Evolutionary conservation across 2,797 vertebrate species (phyloP).

Genomic region (Urocyon cinereoargenteus): DNA sequence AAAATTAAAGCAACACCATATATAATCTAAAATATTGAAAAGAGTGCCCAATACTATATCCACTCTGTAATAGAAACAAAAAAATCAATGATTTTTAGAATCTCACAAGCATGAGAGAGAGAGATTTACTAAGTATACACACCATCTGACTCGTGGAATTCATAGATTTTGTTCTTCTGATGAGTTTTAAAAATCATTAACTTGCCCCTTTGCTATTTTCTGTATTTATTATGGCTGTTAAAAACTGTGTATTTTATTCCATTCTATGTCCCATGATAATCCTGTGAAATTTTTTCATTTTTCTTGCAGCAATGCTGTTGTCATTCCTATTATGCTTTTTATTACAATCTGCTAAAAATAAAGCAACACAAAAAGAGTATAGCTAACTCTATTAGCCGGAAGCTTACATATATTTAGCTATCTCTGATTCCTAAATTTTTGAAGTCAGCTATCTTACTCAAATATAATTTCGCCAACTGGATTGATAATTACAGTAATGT

Average conservation of each 20-base stretch:
- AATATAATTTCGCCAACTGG: neutral
- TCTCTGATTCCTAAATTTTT: slow-evolving; percentile 46
- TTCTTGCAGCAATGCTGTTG: slow-evolving; percentile 61
- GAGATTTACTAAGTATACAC: slow-evolving; percentile 78
- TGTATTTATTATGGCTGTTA: slow-evolving; percentile 82
- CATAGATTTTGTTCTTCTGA: slow-evolving; percentile 82
- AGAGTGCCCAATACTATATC: slow-evolving; percentile 65
- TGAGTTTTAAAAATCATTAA: slow-evolving; percentile 84
- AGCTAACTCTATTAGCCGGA: slow-evolving; percentile 43
- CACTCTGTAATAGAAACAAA: slow-evolving; percentile 78
- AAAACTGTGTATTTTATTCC: slow-evolving; percentile 75
- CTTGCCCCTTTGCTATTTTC: slow-evolving; percentile 80
- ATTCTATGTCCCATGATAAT: slow-evolving; percentile 71
- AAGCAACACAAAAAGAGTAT: neutral
- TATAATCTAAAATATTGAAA: slow-evolving; percentile 80
- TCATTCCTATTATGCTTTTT: slow-evolving; percentile 72
- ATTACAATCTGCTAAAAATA: slow-evolving; percentile 73
- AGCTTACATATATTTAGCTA: neutral
- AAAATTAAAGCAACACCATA: slow-evolving; percentile 75
- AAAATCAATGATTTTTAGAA: slow-evolving; percentile 80
- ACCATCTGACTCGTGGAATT: slow-evolving; percentile 73
- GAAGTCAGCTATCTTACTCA: slow-evolving; percentile 46
- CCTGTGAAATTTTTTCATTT: slow-evolving; percentile 74
- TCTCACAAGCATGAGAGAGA: slow-evolving; percentile 64
- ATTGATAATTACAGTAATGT: neutral